Conservation (phyloP, 2,888 invertebrate species). For the Thereva nobilitata region DNA sequence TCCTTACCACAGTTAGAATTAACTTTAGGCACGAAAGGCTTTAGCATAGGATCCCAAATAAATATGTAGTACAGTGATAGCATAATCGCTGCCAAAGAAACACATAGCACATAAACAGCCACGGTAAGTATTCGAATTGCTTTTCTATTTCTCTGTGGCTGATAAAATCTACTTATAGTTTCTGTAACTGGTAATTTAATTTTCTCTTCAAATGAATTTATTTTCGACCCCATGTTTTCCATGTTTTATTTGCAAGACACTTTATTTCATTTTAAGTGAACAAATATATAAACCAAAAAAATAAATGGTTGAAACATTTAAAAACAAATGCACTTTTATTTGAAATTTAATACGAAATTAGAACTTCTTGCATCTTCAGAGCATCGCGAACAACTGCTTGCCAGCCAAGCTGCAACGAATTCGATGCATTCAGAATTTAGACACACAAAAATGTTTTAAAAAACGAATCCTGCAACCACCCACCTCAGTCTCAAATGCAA, state of each 20-base stretch:
- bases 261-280: not conserved
- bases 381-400: too few relatives aligned
- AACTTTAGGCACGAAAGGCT: slow-evolving; percentile 55
- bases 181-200: slow-evolving; percentile 58
- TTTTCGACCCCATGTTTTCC: slow-evolving; percentile 54
- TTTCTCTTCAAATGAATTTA: slow-evolving; percentile 57
- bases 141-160: slow-evolving; percentile 84
- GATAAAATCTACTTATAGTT: slow-evolving; percentile 60
- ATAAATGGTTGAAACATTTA: not conserved
- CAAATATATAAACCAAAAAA: not conserved
- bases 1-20: slow-evolving; percentile 55
- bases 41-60: slow-evolving; percentile 80
- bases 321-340: not conserved
- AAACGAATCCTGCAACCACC: slow-evolving; percentile 1
- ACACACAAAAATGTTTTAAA: not conserved
- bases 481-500: slow-evolving; percentile 11
- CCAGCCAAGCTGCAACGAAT: too few relatives aligned
- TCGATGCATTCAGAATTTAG: too few relatives aligned
- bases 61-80: slow-evolving; percentile 92
- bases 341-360: too few relatives aligned
- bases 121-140: slow-evolving; percentile 89
- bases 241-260: not conserved
- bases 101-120: slow-evolving; percentile 90
- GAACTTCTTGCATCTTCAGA: too few relatives aligned
- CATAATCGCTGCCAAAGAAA: slow-evolving; percentile 91